A percentile compares a stretch with the other conserved stretches of the same genome.
Conservation (phyloP, 2,797 vertebrate genomes). For the Siniperca undulata region DNA sequence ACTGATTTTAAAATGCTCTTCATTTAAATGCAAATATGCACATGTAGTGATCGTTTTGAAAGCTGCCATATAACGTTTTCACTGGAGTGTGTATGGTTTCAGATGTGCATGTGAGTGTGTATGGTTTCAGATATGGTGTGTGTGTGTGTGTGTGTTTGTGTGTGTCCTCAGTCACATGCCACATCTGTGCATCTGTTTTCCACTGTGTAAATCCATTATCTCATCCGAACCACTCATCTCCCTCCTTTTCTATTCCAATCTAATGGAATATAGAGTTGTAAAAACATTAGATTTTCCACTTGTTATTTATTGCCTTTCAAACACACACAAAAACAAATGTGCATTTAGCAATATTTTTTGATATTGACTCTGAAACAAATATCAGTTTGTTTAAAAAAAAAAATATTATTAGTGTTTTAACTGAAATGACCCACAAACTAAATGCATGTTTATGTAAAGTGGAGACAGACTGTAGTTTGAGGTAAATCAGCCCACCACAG, state of each 20-base stretch:
- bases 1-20: not conserved
- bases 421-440: not conserved
- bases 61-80: not conserved
- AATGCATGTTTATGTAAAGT: not conserved
- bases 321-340: slow-evolving; percentile 3
- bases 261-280: slow-evolving; percentile 14
- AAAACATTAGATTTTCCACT: slow-evolving; percentile 11
- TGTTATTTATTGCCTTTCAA: not conserved
- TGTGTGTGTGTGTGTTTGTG: not conserved
- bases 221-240: not conserved
- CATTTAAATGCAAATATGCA: not conserved
- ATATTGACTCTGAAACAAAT: not conserved
- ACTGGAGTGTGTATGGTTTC: not conserved
- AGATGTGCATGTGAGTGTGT: not conserved
- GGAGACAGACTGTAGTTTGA: not conserved
- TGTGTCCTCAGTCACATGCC: slow-evolving; percentile 6
- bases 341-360: not conserved
- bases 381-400: not conserved
- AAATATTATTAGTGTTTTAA: not conserved
- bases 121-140: not conserved
- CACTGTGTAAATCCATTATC: slow-evolving; percentile 25
- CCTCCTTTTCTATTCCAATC: not conserved
- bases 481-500: not conserved
- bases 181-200: slow-evolving; percentile 39
- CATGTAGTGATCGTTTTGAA: not conserved